Evolutionary conservation across 2,888 invertebrate genomes (phyloP).

Genomic region (Marronus borbonicus): DNA sequence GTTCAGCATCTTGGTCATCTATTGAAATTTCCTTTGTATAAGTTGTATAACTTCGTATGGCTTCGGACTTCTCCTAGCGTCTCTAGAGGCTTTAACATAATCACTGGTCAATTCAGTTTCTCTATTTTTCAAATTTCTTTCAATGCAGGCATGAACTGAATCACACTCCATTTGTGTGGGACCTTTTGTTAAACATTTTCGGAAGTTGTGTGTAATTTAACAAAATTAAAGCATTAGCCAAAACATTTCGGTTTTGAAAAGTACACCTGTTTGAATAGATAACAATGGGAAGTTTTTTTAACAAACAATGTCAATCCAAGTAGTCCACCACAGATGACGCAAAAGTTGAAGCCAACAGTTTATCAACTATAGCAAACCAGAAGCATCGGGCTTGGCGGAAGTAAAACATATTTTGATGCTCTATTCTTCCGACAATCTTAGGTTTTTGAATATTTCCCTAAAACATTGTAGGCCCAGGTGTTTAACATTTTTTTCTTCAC

Average conservation of each 20-base stretch:
- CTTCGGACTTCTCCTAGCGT: too few species aligned
- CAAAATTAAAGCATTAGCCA: constrained; percentile 7
- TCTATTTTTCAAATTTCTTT: constrained; percentile 19
- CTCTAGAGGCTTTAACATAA: too few species aligned
- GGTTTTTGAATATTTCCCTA: background rate
- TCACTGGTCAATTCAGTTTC: too few species aligned
- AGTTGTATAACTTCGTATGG: too few species aligned
- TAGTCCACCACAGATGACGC: constrained; percentile 1
- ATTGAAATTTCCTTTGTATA: too few species aligned
- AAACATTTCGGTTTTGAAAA: background rate
- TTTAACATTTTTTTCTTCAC: constrained; percentile 1
- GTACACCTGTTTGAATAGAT: too few species aligned
- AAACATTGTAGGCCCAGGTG: background rate
- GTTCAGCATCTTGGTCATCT: too few species aligned
- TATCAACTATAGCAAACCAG: background rate
- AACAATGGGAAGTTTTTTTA: constrained; percentile 1
- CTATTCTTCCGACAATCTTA: background rate
- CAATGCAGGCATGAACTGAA: constrained; percentile 54
- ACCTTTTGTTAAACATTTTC: too few species aligned
- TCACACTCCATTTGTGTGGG: constrained; percentile 46
- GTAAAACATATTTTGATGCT: constrained; percentile 3
- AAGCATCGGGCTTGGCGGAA: background rate
- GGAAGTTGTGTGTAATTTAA: background rate
- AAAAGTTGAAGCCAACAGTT: background rate
- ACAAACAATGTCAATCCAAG: background rate